Conservation (phyloP, 1,140 invertebrate genomes). For the Ceratoteleas bidentatus region DNA sequence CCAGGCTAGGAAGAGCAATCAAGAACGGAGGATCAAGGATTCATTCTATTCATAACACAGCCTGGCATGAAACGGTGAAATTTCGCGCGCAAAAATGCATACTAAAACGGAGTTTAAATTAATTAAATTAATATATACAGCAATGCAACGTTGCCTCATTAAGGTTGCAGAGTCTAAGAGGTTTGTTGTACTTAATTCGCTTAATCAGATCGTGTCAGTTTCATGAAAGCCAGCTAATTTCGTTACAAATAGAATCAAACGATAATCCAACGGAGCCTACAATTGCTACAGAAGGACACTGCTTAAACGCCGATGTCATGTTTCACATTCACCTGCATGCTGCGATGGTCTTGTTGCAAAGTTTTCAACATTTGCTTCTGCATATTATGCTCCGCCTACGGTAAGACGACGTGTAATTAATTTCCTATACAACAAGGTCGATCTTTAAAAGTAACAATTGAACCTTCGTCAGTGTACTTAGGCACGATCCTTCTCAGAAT, state of each 20-base stretch:
- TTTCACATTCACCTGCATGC: conserved; percentile 73
- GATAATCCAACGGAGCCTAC: conserved; percentile 33
- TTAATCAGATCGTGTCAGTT: too few species aligned
- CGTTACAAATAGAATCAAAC: conserved; percentile 8
- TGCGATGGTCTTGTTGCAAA: conserved; percentile 77
- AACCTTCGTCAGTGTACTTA: too few species aligned
- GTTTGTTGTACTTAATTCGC: too few species aligned
- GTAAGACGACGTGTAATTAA: not conserved
- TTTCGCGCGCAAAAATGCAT: too few species aligned
- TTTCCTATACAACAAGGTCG: not conserved
- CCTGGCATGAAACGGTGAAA: too few species aligned
- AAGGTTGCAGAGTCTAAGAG: too few species aligned
- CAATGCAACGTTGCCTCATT: too few species aligned
- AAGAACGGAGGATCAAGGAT: conserved; percentile 15
- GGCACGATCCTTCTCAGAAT: too few species aligned
- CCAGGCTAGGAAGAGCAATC: conserved; percentile 35
- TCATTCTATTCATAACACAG: not conserved
- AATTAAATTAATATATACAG: too few species aligned
- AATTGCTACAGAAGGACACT: conserved; percentile 38
- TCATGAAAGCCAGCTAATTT: conserved; percentile 20
- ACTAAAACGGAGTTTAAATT: too few species aligned
- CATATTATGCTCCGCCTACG: conserved; percentile 76
- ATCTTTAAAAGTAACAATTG: too few species aligned
- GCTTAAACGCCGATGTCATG: conserved; percentile 74
- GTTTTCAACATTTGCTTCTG: conserved; percentile 77